These are phyloP conservation scores for Aspidiotus destructor DNA, from an alignment of 2,888 invertebrate genomes.

Conservation along the genomic window DNA sequence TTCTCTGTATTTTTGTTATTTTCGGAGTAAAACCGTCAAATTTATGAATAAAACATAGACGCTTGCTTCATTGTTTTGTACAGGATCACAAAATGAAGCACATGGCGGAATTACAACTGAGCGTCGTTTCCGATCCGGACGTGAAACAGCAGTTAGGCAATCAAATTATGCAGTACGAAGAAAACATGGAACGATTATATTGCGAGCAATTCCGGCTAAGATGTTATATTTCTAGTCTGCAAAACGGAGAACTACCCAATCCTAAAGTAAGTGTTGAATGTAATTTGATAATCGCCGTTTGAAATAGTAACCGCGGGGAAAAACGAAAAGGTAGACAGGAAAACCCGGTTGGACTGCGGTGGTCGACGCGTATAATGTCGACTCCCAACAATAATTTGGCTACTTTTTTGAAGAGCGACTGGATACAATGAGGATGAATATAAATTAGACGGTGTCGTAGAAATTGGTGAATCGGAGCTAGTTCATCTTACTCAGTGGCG, in stretches of 20 bases:
- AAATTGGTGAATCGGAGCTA: not conserved
- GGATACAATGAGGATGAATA: not conserved
- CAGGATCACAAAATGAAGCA: slow-evolving; percentile 95
- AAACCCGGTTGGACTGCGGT: no score
- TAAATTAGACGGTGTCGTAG: not conserved
- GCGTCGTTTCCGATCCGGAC: slow-evolving; percentile 88
- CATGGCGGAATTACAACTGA: slow-evolving; percentile 96
- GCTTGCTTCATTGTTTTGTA: slow-evolving; percentile 37
- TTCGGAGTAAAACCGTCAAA: not conserved
- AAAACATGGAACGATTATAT: slow-evolving; percentile 88
- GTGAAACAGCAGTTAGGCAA: slow-evolving; percentile 83
- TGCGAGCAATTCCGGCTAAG: slow-evolving; percentile 93
- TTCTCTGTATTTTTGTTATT: no score
- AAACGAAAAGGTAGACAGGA: no score
- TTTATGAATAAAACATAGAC: slow-evolving; percentile 18
- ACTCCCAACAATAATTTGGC: no score
- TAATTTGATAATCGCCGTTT: slow-evolving; percentile 1
- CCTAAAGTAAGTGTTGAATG: slow-evolving; percentile 65
- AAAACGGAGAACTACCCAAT: slow-evolving; percentile 90
- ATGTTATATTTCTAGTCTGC: slow-evolving; percentile 94
- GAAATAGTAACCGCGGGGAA: not conserved
- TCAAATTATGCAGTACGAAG: slow-evolving; percentile 94
- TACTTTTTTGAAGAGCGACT: not conserved
- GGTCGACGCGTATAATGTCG: no score
- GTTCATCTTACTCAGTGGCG: no score